phyloP scores from a whole-genome alignment of 2,797 vertebrate genomes.

The Sphenodon punctatus region DNA sequence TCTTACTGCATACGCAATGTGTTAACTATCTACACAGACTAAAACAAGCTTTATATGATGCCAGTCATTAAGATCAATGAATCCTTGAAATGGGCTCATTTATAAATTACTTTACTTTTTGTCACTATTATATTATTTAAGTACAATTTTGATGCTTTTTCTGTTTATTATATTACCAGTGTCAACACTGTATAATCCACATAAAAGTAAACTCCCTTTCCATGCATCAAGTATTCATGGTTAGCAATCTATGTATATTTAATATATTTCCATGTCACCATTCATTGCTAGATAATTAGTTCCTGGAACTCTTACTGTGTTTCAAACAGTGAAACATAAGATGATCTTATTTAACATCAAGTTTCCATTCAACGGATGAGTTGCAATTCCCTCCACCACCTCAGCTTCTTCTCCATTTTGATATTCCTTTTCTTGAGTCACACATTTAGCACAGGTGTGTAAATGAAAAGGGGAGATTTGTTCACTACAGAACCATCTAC shows the following conservation, averaged over 20 bases:
- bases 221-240: conserved; percentile 62
- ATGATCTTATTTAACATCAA: conserved; percentile 69
- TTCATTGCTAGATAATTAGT: conserved; percentile 72
- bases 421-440: conserved; percentile 16
- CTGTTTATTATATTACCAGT: conserved; percentile 15
- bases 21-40: background rate
- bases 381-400: conserved; percentile 39
- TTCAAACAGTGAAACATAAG: conserved; percentile 68
- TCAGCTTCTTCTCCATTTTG: conserved; percentile 17
- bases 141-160: conserved; percentile 2
- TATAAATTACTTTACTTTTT: conserved; percentile 7
- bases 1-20: background rate
- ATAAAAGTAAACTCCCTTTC: conserved; percentile 66
- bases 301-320: conserved; percentile 67
- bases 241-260: conserved; percentile 72
- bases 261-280: conserved; percentile 73
- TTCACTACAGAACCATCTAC: background rate
- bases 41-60: background rate
- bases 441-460: background rate
- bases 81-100: too few relatives aligned
- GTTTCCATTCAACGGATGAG: conserved; percentile 68
- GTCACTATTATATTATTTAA: conserved; percentile 37
- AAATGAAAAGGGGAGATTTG: background rate
- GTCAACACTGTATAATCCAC: conserved; percentile 44
- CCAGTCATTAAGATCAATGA: too few relatives aligned